Base-by-base conservation (phyloP, 2,113 vertebrate genomes). In the Bettongia penicillata region DNA sequence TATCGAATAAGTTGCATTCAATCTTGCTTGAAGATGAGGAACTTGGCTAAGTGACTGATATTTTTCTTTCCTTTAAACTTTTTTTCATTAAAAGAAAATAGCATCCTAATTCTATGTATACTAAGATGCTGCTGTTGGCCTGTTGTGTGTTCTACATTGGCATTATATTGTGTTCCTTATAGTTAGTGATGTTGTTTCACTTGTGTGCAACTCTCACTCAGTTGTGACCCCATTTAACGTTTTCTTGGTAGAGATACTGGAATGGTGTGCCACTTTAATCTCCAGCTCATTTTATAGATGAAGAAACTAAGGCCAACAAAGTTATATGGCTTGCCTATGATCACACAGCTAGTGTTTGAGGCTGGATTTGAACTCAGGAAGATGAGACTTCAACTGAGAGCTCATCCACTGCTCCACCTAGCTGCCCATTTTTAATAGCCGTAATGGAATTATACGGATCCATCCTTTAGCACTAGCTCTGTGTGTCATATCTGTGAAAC, bases 81-180 rank as follows among this genome's bases (percentile, higher is more conserved):
- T 95, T 68, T 47, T 90, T 91, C 92, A 14, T 92, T 26, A 84
- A 93, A 96, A 91, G 23, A 84, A n/a, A 26, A 89, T n/a, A 91
- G 49, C 37, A n/a, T 0, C 11, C 51, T 89, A 43, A 49, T 93
- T 61, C 57, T n/a, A 48, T 68, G 61, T 68, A 68, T 68, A 61
- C 57, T 68, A 37, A 68, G 31, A 37, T 37, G 0, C 23, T 84
- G 0, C 16, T 84, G 61, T 14, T 43, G n/a, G n/a, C n/a, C 68
- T 37, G 1, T 43, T 84, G 68, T 84, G 68, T 43, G 68, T 84
- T 84, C 1, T 5, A 43, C 19, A 84, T 84, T 19, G 68, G 68
- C 37, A 19, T 84, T 84, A 7, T 43, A 84, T 84, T 43, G 19
- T 43, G 6, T 84, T 84, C 22, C 68, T 84, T 7, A 61, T 61